phyloP scores from a whole-genome alignment of 2,113 vertebrate species.

The Myodes glareolus region DNA sequence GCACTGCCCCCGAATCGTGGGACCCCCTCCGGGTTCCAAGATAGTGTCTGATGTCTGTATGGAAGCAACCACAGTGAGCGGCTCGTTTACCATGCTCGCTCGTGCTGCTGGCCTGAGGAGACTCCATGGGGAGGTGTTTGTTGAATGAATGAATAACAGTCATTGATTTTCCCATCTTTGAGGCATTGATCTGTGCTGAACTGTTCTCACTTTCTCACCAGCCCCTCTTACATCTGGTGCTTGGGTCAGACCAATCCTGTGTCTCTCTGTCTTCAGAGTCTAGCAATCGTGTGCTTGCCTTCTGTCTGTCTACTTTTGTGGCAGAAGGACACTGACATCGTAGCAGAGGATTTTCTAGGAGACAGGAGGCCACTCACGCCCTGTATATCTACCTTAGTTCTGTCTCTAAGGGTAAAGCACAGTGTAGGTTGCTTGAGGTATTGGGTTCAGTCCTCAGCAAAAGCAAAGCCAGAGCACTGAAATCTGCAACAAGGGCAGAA shows the following conservation, averaged over 20 bases:
- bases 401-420: background rate
- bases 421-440: too few relatives aligned
- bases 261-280: fast-evolving
- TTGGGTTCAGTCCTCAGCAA: background rate
- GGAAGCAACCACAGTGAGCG: fast-evolving
- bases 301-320: background rate
- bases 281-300: background rate
- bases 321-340: background rate
- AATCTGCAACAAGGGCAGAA: background rate
- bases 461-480: background rate
- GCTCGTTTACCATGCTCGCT: fast-evolving
- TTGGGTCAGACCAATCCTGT: fast-evolving
- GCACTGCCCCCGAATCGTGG: background rate
- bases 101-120: background rate
- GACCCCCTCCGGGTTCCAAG: background rate
- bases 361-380: background rate
- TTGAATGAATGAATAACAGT: background rate
- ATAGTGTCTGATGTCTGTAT: background rate
- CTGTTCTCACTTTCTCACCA: fast-evolving
- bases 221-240: background rate
- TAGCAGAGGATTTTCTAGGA: background rate
- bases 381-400: background rate
- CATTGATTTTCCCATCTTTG: background rate
- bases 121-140: background rate
- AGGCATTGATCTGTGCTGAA: background rate